Evolutionary conservation across 1,140 invertebrate species (phyloP).

Genomic region (Leptopilina clavipes): DNA sequence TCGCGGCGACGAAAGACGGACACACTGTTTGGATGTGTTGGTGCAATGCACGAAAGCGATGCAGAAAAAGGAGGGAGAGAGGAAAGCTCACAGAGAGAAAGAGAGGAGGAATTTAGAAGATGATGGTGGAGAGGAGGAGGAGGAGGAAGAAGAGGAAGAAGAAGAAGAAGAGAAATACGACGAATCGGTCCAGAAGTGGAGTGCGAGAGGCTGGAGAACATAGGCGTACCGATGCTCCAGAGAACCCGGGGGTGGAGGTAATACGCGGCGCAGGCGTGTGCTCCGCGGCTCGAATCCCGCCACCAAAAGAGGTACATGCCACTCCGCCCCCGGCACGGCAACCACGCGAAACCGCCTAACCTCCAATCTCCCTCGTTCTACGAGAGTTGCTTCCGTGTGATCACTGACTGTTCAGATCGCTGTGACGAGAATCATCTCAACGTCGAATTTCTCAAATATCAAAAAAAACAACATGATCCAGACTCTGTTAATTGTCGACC

Average conservation of each 20-base stretch:
- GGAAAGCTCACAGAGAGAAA: not conserved
- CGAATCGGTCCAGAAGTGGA: conserved; percentile 15
- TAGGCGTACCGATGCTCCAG: conserved; percentile 49
- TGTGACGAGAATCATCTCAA: conserved; percentile 4
- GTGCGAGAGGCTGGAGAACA: conserved; percentile 41
- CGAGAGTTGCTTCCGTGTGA: not conserved
- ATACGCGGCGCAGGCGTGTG: conserved; percentile 67
- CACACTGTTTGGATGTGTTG: not conserved
- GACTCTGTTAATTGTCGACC: not conserved
- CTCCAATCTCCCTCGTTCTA: conserved; percentile 58
- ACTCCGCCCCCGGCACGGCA: conserved; percentile 72
- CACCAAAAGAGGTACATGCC: conserved; percentile 70
- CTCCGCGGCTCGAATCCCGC: conserved; percentile 68
- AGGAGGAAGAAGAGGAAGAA: not conserved
- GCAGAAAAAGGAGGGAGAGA: not conserved
- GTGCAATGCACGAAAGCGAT: conserved; percentile 4
- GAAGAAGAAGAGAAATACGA: conserved; percentile 7
- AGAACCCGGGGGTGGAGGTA: conserved; percentile 51
- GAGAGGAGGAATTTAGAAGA: not conserved
- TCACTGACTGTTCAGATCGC: conserved; percentile 4
- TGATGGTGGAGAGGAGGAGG: not conserved
- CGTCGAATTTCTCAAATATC: not conserved
- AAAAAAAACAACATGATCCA: not conserved
- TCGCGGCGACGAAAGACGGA: conserved; percentile 27
- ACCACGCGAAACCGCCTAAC: conserved; percentile 71